These are phyloP conservation scores for Zaprionus gabonicus DNA, from an alignment of 1,140 invertebrate species.

Conservation along the genomic window DNA sequence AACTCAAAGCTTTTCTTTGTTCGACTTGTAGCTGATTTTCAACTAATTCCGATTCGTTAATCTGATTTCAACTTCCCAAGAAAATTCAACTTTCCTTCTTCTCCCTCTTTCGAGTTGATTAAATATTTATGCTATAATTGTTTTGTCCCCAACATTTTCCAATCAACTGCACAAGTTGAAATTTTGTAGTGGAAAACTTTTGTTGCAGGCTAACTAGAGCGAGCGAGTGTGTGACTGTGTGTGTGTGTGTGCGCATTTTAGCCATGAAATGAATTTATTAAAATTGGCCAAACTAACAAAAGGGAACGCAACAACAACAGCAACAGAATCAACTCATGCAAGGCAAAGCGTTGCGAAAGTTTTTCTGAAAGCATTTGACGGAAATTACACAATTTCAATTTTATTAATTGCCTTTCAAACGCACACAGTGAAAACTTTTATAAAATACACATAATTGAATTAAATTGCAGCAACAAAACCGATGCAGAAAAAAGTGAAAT, in stretches of 20 bases:
- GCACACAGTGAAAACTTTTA: not conserved
- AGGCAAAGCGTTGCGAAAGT: constrained; percentile 1
- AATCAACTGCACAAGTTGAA: constrained; percentile 47
- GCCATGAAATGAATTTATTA: constrained; percentile 59
- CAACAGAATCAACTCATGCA: not conserved
- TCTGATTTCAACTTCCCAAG: not conserved
- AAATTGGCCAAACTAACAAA: constrained; percentile 52
- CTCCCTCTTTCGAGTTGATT: not conserved
- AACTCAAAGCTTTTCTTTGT: not conserved
- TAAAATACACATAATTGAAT: constrained; percentile 60
- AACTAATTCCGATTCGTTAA: not conserved
- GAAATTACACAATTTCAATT: constrained; percentile 67
- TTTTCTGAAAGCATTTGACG: constrained; percentile 33
- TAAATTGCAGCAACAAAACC: constrained; percentile 23
- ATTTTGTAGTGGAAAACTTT: constrained; percentile 63
- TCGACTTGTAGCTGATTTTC: not conserved
- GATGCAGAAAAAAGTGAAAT: not conserved
- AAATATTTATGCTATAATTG: constrained; percentile 23
- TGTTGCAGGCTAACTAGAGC: constrained; percentile 21
- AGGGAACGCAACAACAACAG: not conserved
- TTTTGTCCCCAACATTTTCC: constrained; percentile 43
- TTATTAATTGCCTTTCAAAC: constrained; percentile 64
- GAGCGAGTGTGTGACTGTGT: not conserved
- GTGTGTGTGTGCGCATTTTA: constrained; percentile 1
- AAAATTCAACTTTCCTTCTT: not conserved